phyloP scores from a whole-genome alignment of 2,888 invertebrate genomes.

The Busseola fusca region DNA sequence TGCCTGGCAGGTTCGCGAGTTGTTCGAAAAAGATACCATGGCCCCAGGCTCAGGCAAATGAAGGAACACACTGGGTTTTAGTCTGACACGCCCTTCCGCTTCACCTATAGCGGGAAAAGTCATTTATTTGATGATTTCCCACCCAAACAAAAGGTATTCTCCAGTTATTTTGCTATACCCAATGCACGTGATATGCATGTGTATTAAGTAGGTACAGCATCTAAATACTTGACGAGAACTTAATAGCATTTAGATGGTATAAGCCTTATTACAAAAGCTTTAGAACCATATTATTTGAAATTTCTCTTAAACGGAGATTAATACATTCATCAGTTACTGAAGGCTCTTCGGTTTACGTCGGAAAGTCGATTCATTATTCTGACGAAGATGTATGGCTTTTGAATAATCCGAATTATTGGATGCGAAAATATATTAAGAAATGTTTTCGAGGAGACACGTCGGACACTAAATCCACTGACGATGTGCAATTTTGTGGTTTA shows the following conservation, averaged over 20 bases:
- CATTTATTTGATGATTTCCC: too few relatives aligned
- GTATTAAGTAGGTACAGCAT: not conserved
- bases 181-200: not conserved
- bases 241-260: too few relatives aligned
- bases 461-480: not conserved
- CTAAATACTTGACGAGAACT: not conserved
- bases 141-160: too few relatives aligned
- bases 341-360: constrained; percentile 64
- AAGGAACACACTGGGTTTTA: too few relatives aligned
- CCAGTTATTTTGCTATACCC: not conserved
- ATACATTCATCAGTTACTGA: constrained; percentile 67
- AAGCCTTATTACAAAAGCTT: constrained; percentile 3
- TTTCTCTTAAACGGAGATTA: constrained; percentile 60
- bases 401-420: constrained; percentile 56
- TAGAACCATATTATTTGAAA: constrained; percentile 16
- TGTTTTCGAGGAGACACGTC: not conserved
- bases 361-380: constrained; percentile 71
- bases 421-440: constrained; percentile 28
- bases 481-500: not conserved
- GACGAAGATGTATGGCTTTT: constrained; percentile 68
- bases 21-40: too few relatives aligned
- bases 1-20: too few relatives aligned
- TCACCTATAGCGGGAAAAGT: too few relatives aligned
- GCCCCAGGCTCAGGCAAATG: too few relatives aligned
- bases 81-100: too few relatives aligned